These are phyloP conservation scores for Tyto alba DNA, from an alignment of 2,113 vertebrate genomes.

Conservation along the genomic window DNA sequence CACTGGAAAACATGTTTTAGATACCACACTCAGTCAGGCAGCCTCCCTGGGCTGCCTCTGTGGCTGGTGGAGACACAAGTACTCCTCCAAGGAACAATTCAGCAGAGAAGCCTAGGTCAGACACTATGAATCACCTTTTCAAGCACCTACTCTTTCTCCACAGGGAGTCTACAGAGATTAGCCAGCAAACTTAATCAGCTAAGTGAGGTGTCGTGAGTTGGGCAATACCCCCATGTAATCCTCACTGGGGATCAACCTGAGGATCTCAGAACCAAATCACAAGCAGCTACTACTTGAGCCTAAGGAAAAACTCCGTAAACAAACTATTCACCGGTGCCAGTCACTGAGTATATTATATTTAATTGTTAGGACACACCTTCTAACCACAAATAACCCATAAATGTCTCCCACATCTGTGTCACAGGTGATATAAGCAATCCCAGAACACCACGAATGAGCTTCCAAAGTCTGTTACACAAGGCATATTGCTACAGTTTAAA, in stretches of 20 bases:
- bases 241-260: not conserved
- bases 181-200: not conserved
- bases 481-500: not conserved
- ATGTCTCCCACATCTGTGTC: not conserved
- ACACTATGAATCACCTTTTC: not conserved
- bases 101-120: not conserved
- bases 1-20: not conserved
- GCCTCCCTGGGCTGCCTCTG: not conserved
- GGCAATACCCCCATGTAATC: not conserved
- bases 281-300: not conserved
- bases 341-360: not conserved
- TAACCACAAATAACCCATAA: not conserved
- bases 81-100: not conserved
- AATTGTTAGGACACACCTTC: slow-evolving; percentile 13
- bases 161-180: not conserved
- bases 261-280: not conserved
- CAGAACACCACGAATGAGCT: not conserved
- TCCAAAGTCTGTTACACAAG: not conserved
- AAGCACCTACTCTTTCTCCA: not conserved
- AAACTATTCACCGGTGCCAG: not conserved
- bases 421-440: not conserved
- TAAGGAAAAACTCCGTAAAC: not conserved
- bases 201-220: not conserved
- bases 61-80: not conserved
- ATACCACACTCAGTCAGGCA: not conserved